Evolutionary conservation across 1,140 invertebrate species (phyloP), one percentile per base, ranked within the genome.

Genomic region (Drosophila willistoni): DNA sequence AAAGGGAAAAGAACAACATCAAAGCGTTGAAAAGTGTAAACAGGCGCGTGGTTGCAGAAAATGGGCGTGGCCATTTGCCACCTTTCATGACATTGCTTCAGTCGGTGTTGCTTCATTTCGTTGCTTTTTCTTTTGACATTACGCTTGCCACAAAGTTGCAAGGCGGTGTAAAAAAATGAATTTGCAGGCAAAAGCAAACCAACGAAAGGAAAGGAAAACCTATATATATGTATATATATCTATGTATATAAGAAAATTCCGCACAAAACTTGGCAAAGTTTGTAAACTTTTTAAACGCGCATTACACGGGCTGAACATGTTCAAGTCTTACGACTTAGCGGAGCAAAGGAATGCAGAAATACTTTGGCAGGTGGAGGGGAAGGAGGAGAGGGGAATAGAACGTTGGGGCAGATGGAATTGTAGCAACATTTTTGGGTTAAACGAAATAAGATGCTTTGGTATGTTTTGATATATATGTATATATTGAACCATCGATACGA

Each of bases 211-310:
- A 70, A 44, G 22, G 14, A 41, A 3, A 65, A 71, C 61, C 57
- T 56, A 63, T 47, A 44, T 9, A 2, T 2, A 47, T 7, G 22
- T 19, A 47, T 10, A 61, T 56, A 60, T 47, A 44, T 9, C 9
- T 3, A 51, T 7, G 17, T 22, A 51, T 22, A 51, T 51, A 51
- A 51, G 34, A 55, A 83, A 79, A 79, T 71, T 61, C 64, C 51
- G 71, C 36, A 17, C 29, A 65, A 63, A 85, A 86, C 81, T 87
- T 87, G 80, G 80, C 80, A 79, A 80, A 87, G 84, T 89, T 87
- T 80, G 80, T 89, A 89, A 89, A 89, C 84, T 87, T 87, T 87
- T 87, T 89, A 87, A 87, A 87, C 77, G 84, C 84, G 84, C 74
- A 89, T 87, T 87, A 87, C 84, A 89, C 84, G 84, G 77, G 69